phyloP scores from a whole-genome alignment of 2,113 vertebrate genomes.

The Mormoops blainvillei region DNA sequence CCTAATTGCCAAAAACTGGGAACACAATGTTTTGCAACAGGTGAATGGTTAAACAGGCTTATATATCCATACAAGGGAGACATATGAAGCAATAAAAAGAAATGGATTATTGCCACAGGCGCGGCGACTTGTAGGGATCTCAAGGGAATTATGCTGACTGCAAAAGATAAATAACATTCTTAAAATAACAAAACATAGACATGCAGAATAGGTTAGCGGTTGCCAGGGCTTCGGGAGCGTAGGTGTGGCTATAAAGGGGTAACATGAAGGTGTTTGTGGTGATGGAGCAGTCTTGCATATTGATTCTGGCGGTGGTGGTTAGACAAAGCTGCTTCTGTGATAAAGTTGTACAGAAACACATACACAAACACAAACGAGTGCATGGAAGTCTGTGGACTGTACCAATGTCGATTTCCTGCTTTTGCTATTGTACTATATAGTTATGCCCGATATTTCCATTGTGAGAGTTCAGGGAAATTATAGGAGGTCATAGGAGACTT shows the following conservation, averaged over 20 bases:
- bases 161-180: background rate
- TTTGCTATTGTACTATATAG: fast-evolving
- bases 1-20: background rate
- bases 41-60: background rate
- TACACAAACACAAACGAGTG: background rate
- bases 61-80: background rate
- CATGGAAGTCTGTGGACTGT: background rate
- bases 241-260: fast-evolving
- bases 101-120: background rate
- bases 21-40: background rate
- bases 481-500: background rate
- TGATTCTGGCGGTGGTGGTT: background rate
- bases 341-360: background rate
- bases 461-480: background rate
- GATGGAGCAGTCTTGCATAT: too few relatives aligned
- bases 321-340: background rate
- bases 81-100: background rate
- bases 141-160: background rate
- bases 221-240: background rate
- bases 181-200: background rate
- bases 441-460: fast-evolving
- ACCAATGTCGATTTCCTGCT: background rate
- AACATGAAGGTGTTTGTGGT: fast-evolving
- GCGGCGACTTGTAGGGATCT: background rate
- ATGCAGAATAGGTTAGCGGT: background rate